phyloP scores from a whole-genome alignment of 2,113 vertebrate genomes.

The Trichomycterus rosablanca region DNA sequence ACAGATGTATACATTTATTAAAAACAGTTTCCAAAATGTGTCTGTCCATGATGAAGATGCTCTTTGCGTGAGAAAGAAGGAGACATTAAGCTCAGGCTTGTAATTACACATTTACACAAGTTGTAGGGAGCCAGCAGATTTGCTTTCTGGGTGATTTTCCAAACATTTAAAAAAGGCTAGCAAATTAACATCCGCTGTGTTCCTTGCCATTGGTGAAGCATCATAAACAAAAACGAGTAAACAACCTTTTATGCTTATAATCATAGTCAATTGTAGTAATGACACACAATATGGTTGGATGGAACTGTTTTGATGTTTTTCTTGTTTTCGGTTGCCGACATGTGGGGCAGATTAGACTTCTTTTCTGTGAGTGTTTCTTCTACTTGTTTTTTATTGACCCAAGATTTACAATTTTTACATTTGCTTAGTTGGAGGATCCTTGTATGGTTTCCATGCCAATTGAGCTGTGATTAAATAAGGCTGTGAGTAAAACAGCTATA shows the following conservation, averaged over 20 bases:
- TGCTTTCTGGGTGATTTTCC: slow-evolving; percentile 52
- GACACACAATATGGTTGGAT: slow-evolving; percentile 15
- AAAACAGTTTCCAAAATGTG: background rate
- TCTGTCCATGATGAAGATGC: slow-evolving; percentile 17
- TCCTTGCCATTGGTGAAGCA: slow-evolving; percentile 50
- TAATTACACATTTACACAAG: slow-evolving; percentile 54
- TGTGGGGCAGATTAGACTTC: slow-evolving; percentile 17
- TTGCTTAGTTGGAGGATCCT: background rate
- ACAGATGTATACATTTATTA: too few relatives aligned
- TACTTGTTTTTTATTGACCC: slow-evolving; percentile 6
- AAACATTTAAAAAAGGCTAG: slow-evolving; percentile 52
- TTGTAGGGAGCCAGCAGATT: slow-evolving; percentile 51
- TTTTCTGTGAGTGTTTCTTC: slow-evolving; percentile 16
- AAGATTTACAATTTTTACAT: background rate
- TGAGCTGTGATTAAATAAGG: slow-evolving; percentile 6
- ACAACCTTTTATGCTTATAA: slow-evolving; percentile 33
- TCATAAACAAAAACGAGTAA: slow-evolving; percentile 51
- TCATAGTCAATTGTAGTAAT: slow-evolving; percentile 19
- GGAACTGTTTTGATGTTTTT: slow-evolving; percentile 25
- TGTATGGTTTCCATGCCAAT: slow-evolving; percentile 2
- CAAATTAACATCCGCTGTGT: slow-evolving; percentile 65
- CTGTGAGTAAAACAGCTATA: background rate
- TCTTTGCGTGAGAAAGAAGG: slow-evolving; percentile 42
- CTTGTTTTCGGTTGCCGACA: slow-evolving; percentile 16
- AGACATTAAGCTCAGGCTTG: slow-evolving; percentile 37